Conservation (phyloP, 2,797 vertebrate genomes). For the Setipinna tenuifilis region DNA sequence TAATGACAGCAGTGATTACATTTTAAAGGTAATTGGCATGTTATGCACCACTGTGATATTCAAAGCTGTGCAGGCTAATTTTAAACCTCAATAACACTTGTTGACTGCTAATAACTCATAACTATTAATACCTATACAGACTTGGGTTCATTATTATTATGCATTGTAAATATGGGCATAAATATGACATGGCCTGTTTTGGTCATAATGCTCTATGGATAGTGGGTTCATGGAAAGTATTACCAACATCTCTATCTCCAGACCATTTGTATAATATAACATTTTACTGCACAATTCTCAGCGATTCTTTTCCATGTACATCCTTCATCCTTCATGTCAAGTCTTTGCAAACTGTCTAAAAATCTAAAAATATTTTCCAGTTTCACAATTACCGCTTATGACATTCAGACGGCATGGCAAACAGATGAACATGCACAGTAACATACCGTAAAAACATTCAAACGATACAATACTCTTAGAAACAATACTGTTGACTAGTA, state of each 20-base stretch:
- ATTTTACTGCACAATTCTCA: not conserved
- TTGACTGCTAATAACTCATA: no score
- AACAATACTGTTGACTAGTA: slow-evolving; percentile 5
- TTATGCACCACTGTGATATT: no score
- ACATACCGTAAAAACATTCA: slow-evolving; percentile 26
- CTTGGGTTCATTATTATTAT: no score
- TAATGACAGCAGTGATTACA: no score
- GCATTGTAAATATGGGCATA: no score
- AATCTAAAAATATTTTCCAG: slow-evolving; percentile 3
- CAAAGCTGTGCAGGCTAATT: no score
- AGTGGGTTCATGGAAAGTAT: no score
- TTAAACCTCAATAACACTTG: no score
- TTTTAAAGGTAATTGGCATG: no score
- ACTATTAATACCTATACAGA: no score
- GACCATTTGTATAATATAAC: not conserved
- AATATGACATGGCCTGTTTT: no score
- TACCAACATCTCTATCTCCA: not conserved
- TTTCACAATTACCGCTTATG: not conserved
- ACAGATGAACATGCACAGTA: slow-evolving; percentile 31
- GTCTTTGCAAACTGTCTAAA: not conserved
- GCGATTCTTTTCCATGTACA: not conserved
- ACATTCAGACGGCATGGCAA: slow-evolving; percentile 20
- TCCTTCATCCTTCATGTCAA: not conserved
- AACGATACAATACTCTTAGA: slow-evolving; percentile 6
- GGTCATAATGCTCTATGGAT: no score